Conservation (phyloP, 2,888 invertebrate species). For the Gonocerus acuteangulatus region DNA sequence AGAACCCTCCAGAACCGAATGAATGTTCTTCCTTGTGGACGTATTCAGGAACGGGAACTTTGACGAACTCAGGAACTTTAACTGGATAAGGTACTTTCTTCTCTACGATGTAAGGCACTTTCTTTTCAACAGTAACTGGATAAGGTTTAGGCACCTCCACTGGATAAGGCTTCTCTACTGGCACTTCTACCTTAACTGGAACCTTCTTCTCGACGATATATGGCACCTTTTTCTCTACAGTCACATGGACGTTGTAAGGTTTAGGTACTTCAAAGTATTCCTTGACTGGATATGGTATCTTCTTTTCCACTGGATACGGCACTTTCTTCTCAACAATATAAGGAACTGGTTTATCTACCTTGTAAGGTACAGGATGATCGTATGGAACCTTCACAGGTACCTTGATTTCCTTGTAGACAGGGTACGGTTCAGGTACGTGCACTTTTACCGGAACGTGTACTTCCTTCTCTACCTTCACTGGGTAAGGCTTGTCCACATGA, state of each 20-base stretch:
- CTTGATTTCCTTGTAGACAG: constrained; percentile 38
- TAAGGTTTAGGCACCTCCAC: constrained; percentile 35
- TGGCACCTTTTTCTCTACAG: constrained; percentile 35
- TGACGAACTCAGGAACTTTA: constrained; percentile 12
- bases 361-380: constrained; percentile 37
- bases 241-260: constrained; percentile 34
- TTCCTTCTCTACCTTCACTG: constrained; percentile 38
- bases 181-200: constrained; percentile 29
- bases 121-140: constrained; percentile 26
- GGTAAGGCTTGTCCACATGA: constrained; percentile 38
- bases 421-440: constrained; percentile 38
- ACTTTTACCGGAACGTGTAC: constrained; percentile 39
- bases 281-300: constrained; percentile 35
- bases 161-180: constrained; percentile 37
- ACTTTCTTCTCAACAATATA: constrained; percentile 36
- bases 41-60: constrained; percentile 2
- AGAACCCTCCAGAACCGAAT: background rate
- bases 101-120: constrained; percentile 11
- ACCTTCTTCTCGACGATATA: constrained; percentile 25
- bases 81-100: constrained; percentile 19
- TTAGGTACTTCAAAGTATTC: constrained; percentile 33
- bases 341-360: constrained; percentile 38
- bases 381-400: constrained; percentile 37
- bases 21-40: background rate
- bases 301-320: constrained; percentile 33